A percentile compares a stretch with the other conserved stretches of the same genome.
Evolutionary conservation across 2,888 invertebrate genomes (phyloP).

Genomic region (Eurois occulta): DNA sequence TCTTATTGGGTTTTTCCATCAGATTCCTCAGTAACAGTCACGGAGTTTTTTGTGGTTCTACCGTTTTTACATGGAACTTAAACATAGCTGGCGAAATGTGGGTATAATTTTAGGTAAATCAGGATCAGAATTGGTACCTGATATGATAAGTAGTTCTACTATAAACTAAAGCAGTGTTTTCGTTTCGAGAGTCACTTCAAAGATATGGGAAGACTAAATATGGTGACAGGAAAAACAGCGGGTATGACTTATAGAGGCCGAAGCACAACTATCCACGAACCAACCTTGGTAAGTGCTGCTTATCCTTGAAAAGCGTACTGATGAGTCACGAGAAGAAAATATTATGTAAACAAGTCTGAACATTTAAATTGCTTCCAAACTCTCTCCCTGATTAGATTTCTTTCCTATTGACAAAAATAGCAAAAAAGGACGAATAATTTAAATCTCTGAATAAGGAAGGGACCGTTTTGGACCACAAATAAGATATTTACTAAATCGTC

Average conservation of each 20-base stretch:
- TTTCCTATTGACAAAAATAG: constrained; percentile 34
- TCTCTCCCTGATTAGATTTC: constrained; percentile 20
- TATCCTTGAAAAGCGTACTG: neutral
- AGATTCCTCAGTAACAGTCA: neutral
- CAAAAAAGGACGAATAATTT: constrained; percentile 40
- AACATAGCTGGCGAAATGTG: neutral
- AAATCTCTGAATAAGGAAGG: constrained; percentile 39
- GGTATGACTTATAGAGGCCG: neutral
- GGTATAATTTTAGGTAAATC: neutral
- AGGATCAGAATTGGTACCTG: too few relatives aligned
- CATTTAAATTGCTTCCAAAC: constrained; percentile 12
- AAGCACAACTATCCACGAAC: neutral
- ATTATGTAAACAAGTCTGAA: constrained; percentile 15
- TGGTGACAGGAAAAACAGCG: neutral
- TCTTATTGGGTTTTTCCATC: neutral
- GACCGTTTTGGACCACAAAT: constrained; percentile 60
- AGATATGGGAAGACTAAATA: neutral
- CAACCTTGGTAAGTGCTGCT: neutral
- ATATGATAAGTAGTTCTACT: too few relatives aligned
- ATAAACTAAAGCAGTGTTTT: neutral
- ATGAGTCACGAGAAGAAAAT: neutral
- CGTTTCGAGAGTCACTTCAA: neutral
- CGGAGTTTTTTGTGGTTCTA: neutral
- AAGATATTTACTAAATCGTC: constrained; percentile 68
- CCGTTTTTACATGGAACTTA: neutral